A percentile compares a stretch with the other conserved stretches of the same genome.
Evolutionary conservation across 2,888 invertebrate species (phyloP).

Genomic region (Meghimatium bilineatum): DNA sequence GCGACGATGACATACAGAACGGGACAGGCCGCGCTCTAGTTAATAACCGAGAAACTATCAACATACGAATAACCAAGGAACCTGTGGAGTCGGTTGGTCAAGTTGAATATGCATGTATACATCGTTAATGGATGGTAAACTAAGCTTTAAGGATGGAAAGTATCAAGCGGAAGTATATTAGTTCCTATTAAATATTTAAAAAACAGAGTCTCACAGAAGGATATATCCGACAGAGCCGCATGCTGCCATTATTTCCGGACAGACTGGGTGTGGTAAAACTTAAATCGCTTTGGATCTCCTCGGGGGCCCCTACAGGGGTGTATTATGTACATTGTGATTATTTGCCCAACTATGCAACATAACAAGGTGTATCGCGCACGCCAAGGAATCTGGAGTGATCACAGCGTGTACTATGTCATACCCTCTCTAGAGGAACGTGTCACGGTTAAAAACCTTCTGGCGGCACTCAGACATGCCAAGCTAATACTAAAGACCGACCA

Average conservation of each 20-base stretch:
- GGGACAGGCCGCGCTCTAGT: background rate
- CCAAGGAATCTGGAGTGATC: background rate
- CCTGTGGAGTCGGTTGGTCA: background rate
- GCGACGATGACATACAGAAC: background rate
- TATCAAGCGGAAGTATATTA: background rate
- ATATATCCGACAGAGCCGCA: too few relatives aligned
- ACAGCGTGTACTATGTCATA: background rate
- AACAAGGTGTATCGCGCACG: background rate
- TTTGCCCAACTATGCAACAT: background rate
- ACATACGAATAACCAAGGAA: background rate
- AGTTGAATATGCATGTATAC: background rate
- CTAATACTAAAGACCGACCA: constrained; percentile 3
- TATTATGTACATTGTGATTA: background rate
- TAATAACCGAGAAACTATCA: background rate
- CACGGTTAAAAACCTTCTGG: background rate
- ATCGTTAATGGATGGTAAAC: background rate
- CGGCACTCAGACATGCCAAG: background rate
- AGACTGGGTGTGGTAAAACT: background rate
- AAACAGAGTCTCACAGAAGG: too few relatives aligned
- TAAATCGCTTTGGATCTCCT: background rate
- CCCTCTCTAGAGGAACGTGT: background rate
- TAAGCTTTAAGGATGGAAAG: background rate
- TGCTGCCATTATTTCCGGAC: background rate
- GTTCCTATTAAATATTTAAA: too few relatives aligned
- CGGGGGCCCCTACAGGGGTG: background rate